A percentile compares a stretch with the other conserved stretches of the same genome.
phyloP scores from a whole-genome alignment of 1,140 invertebrate species.

The Cherax destructor region DNA sequence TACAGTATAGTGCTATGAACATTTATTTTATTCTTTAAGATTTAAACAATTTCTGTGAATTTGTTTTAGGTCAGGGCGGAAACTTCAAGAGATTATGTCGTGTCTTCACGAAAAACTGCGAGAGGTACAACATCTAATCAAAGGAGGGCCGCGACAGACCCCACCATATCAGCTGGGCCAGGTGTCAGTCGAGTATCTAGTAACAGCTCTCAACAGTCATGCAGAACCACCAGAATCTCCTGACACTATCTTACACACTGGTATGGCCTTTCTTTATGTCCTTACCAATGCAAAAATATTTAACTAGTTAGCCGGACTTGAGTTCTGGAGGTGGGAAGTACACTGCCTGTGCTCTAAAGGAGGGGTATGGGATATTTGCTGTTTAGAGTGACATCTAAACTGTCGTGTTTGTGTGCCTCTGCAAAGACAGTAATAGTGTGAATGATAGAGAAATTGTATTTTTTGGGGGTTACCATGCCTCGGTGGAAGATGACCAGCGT shows the following conservation, averaged over 20 bases:
- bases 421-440: too few species aligned
- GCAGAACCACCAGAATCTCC: constrained; percentile 60
- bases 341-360: too few species aligned
- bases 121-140: constrained; percentile 61
- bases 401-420: too few species aligned
- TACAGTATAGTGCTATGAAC: too few species aligned
- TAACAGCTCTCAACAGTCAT: constrained; percentile 54
- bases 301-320: too few species aligned
- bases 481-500: too few species aligned
- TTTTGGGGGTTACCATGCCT: too few species aligned
- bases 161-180: constrained; percentile 60
- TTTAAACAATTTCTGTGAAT: neutral
- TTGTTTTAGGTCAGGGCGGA: constrained; percentile 39
- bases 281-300: too few species aligned
- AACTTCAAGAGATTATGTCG: constrained; percentile 55
- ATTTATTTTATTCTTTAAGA: neutral
- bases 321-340: too few species aligned
- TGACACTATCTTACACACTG: constrained; percentile 37
- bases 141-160: constrained; percentile 41
- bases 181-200: constrained; percentile 61
- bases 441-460: too few species aligned
- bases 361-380: too few species aligned
- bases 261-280: neutral
- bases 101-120: constrained; percentile 54
- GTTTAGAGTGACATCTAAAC: too few species aligned